Evolutionary conservation across 2,797 vertebrate species (phyloP).

Genomic region (Hydrophis major): DNA sequence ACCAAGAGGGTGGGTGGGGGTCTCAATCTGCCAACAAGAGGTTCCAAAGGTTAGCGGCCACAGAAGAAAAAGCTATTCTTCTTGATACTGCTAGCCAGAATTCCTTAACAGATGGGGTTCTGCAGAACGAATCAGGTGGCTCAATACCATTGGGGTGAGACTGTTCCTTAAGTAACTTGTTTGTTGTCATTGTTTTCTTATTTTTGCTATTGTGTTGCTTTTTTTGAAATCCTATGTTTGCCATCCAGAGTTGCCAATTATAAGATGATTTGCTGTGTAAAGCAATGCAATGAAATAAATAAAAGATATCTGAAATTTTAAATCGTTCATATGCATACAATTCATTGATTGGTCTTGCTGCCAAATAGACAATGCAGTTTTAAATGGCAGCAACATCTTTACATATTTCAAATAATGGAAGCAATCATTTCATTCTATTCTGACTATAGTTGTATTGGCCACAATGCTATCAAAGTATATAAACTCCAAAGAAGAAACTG

Average conservation of each 20-base stretch:
- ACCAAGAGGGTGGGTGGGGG: not conserved
- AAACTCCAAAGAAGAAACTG: not conserved
- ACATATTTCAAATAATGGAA: not conserved
- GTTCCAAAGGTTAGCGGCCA: not conserved
- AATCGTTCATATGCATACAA: not conserved
- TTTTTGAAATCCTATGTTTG: not conserved
- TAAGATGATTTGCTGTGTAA: not conserved
- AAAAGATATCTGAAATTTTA: not conserved
- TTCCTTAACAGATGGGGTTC: not conserved
- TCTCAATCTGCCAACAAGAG: not conserved
- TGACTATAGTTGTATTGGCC: not conserved
- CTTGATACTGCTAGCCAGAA: not conserved
- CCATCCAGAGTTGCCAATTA: not conserved
- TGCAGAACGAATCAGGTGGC: not conserved
- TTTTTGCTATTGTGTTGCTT: not conserved
- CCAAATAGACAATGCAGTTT: not conserved
- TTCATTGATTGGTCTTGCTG: not conserved
- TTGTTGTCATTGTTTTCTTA: not conserved
- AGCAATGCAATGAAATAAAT: not conserved
- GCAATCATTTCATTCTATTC: not conserved
- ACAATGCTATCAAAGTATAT: not conserved
- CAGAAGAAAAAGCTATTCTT: not conserved
- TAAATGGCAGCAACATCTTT: not conserved
- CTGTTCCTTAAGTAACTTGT: not conserved
- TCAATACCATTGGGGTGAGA: not conserved